phyloP scores from a whole-genome alignment of 2,113 vertebrate genomes.

The Micromys minutus region DNA sequence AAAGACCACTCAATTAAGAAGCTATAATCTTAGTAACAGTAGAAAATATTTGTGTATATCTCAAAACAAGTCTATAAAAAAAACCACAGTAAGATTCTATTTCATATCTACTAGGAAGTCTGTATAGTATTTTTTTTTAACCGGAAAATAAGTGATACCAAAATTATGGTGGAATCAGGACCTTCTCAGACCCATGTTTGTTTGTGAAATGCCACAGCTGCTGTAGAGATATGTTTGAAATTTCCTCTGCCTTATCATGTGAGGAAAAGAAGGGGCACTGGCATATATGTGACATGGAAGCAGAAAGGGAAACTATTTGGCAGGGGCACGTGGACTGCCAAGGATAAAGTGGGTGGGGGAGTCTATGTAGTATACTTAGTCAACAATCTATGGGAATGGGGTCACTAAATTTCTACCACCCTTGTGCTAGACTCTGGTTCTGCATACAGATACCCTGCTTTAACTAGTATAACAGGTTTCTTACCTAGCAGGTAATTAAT shows the following conservation, averaged over 20 bases:
- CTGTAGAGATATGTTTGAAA: background rate
- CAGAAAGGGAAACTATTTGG: background rate
- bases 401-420: background rate
- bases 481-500: background rate
- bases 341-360: background rate
- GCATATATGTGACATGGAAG: background rate
- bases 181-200: background rate
- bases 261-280: background rate
- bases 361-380: background rate
- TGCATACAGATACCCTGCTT: background rate
- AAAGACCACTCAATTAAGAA: background rate
- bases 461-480: background rate
- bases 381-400: background rate
- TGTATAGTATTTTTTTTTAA: background rate
- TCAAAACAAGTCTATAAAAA: background rate
- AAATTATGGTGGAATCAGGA: conserved; percentile 9
- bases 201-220: background rate
- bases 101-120: background rate
- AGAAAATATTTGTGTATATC: background rate
- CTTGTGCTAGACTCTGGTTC: background rate
- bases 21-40: background rate
- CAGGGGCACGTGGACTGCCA: background rate
- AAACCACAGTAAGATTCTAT: background rate
- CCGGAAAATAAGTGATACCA: background rate
- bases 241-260: background rate